Evolutionary conservation across 2,797 vertebrate genomes (phyloP).

Genomic region (Tokudaia tokunoshimensis): DNA sequence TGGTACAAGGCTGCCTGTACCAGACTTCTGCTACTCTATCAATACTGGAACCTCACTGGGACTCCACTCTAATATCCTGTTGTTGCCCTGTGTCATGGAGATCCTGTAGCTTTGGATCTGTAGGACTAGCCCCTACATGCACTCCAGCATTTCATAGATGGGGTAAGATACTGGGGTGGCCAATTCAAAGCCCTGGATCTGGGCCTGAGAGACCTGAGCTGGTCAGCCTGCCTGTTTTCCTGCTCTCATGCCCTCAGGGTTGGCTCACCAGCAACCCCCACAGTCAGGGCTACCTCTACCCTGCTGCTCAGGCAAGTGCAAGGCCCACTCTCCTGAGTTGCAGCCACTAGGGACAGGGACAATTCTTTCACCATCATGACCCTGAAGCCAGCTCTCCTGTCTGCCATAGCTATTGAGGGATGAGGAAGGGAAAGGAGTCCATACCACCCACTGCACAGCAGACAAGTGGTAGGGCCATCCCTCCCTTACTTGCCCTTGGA

Average conservation of each 20-base stretch:
- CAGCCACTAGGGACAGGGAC: neutral
- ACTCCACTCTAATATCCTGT: too few relatives aligned
- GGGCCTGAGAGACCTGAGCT: neutral
- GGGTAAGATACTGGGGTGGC: neutral
- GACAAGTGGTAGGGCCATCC: neutral
- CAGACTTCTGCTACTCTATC: too few relatives aligned
- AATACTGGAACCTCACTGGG: too few relatives aligned
- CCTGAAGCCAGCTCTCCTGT: neutral
- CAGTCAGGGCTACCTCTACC: neutral
- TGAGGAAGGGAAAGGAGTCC: neutral
- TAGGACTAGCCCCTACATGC: neutral
- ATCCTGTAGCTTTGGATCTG: neutral
- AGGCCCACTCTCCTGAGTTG: neutral
- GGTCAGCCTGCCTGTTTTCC: neutral
- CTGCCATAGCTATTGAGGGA: neutral
- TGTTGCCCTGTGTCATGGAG: neutral
- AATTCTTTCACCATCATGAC: neutral
- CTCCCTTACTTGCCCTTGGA: neutral
- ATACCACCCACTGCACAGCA: neutral
- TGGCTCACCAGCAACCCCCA: neutral
- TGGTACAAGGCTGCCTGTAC: too few relatives aligned
- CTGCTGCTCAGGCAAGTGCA: neutral
- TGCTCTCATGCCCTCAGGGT: neutral
- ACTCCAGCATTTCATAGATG: neutral
- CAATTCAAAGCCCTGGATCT: neutral